Percentiles rank a stretch among this genome's conserved stretches.
Conservation (phyloP, 2,888 invertebrate genomes). For the Eulithis testata region DNA sequence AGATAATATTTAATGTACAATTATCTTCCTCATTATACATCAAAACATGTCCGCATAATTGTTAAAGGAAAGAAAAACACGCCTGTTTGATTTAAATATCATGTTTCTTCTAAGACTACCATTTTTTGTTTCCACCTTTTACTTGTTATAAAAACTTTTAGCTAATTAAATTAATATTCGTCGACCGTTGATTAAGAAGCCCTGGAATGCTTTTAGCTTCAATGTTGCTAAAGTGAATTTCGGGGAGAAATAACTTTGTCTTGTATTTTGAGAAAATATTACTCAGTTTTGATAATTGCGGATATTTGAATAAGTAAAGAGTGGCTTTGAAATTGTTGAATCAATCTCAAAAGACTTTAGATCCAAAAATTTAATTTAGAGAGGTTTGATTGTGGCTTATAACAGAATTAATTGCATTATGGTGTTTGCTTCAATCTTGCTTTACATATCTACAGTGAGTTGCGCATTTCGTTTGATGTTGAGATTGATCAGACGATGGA, state of each 20-base stretch:
- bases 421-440: constrained; percentile 26
- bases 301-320: constrained; percentile 66
- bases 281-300: constrained; percentile 61
- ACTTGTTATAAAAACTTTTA: constrained; percentile 73
- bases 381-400: constrained; percentile 34
- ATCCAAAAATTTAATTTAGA: constrained; percentile 52
- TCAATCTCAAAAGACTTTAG: constrained; percentile 56
- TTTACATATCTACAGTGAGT: constrained; percentile 5
- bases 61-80: constrained; percentile 53
- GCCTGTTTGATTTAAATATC: constrained; percentile 55
- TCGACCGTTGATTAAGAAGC: constrained; percentile 76
- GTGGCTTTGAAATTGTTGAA: constrained; percentile 58
- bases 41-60: constrained; percentile 47
- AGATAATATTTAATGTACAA: constrained; percentile 43
- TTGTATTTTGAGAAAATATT: constrained; percentile 66
- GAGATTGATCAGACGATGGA: too few relatives aligned
- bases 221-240: constrained; percentile 60
- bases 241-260: constrained; percentile 62
- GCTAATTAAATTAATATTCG: constrained; percentile 79
- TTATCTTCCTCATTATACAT: constrained; percentile 37
- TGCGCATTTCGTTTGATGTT: constrained; percentile 1
- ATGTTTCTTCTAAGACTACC: constrained; percentile 53
- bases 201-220: constrained; percentile 75
- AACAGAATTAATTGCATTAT: constrained; percentile 33
- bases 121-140: constrained; percentile 66